Conservation (phyloP, 2,113 vertebrate species). For the Triplophysa siluroides region DNA sequence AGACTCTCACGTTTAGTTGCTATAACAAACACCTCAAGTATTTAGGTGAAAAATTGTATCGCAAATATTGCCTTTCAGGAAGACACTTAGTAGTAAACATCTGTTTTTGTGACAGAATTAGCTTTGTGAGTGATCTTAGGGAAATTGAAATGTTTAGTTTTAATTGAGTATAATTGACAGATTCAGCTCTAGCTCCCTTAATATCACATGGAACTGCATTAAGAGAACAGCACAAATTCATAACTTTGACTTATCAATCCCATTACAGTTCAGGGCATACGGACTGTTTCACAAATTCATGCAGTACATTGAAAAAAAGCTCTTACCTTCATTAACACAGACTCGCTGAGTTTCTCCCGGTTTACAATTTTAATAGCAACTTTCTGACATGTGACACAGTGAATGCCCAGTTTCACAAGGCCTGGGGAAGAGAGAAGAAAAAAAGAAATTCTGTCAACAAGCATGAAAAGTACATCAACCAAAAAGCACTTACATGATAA, state of each 20-base stretch:
- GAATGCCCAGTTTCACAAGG: constrained; percentile 94
- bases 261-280: not conserved
- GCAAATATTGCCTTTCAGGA: not conserved
- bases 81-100: not conserved
- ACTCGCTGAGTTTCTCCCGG: constrained; percentile 98
- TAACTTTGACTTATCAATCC: not conserved
- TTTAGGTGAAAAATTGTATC: not conserved
- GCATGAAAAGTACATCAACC: constrained; percentile 31
- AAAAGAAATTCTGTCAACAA: constrained; percentile 38
- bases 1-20: constrained; percentile 6
- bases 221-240: not conserved
- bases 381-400: constrained; percentile 99
- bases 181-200: not conserved
- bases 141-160: not conserved
- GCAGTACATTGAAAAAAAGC: not conserved
- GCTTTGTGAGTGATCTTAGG: not conserved
- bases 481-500: constrained; percentile 46
- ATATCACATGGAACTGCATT: not conserved
- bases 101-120: not conserved
- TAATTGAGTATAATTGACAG: not conserved
- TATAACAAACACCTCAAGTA: not conserved
- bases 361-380: constrained; percentile 99
- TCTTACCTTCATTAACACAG: constrained; percentile 88
- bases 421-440: constrained; percentile 69
- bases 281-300: not conserved